phyloP scores from a whole-genome alignment of 2,797 vertebrate species.

The Brachymystax lenok region DNA sequence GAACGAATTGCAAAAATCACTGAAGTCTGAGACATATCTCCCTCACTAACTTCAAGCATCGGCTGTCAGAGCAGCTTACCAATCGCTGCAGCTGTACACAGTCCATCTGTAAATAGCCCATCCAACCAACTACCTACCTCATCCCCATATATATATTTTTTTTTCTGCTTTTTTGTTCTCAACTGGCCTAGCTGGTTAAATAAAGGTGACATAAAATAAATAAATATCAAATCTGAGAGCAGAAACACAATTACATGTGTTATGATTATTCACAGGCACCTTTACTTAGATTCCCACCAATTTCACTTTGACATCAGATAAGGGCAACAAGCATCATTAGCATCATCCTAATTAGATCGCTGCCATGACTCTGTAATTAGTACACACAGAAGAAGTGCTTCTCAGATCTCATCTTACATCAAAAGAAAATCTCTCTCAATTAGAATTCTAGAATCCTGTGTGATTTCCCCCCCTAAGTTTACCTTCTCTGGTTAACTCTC shows the following conservation, averaged over 20 bases:
- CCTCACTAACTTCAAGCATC: too few relatives aligned
- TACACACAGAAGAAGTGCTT: conserved; percentile 54
- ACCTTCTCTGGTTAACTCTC: conserved; percentile 54
- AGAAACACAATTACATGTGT: not conserved
- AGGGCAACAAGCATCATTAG: conserved; percentile 77
- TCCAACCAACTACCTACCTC: too few relatives aligned
- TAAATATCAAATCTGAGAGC: too few relatives aligned
- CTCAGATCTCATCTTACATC: conserved; percentile 76
- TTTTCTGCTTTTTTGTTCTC: too few relatives aligned
- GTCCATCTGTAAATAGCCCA: too few relatives aligned
- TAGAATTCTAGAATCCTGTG: conserved; percentile 62
- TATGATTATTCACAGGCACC: conserved; percentile 36
- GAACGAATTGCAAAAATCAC: too few relatives aligned
- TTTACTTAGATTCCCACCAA: conserved; percentile 45
- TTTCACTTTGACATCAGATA: conserved; percentile 72
- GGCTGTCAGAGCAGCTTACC: too few relatives aligned
- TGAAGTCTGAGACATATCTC: too few relatives aligned
- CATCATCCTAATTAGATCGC: conserved; percentile 73
- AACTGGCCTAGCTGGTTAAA: too few relatives aligned
- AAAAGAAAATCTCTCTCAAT: conserved; percentile 72
- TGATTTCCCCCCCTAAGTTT: conserved; percentile 69
- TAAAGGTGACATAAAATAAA: too few relatives aligned
- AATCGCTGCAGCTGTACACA: too few relatives aligned
- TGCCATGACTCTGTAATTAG: conserved; percentile 73
- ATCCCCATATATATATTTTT: too few relatives aligned